phyloP scores from a whole-genome alignment of 2,113 vertebrate genomes.

The Amazona guildingii region DNA sequence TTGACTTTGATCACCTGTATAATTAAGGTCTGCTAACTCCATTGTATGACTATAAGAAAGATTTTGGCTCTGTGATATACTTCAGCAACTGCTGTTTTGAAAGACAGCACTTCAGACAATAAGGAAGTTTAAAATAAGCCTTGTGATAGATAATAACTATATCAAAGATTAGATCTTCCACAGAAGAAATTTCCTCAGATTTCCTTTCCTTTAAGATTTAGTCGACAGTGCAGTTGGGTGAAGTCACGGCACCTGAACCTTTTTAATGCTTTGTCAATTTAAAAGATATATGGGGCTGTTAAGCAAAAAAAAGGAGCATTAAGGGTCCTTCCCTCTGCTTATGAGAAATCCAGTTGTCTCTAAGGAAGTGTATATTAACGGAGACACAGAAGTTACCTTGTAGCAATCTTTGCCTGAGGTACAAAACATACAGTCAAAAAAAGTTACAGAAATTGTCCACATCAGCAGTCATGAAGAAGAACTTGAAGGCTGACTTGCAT shows the following conservation, averaged over 20 bases:
- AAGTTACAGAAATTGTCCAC: slow-evolving; percentile 33
- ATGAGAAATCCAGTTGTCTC: not conserved
- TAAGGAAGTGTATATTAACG: not conserved
- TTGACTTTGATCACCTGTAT: not conserved
- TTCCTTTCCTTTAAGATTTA: not conserved
- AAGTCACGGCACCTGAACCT: not conserved
- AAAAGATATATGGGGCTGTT: not conserved
- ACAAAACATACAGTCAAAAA: not conserved
- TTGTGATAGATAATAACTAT: not conserved
- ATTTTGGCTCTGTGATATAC: not conserved
- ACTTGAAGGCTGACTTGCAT: not conserved
- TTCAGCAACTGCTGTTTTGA: not conserved
- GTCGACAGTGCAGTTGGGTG: not conserved
- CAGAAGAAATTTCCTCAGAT: not conserved
- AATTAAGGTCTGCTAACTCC: not conserved
- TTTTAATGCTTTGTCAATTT: not conserved
- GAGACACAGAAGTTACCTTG: slow-evolving; percentile 22
- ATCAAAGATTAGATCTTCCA: not conserved
- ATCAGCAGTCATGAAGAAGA: slow-evolving; percentile 17
- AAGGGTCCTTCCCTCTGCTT: not conserved
- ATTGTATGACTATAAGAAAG: not conserved
- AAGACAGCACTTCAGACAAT: not conserved
- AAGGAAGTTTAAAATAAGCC: not conserved
- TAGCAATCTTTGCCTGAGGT: slow-evolving; percentile 17
- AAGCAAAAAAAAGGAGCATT: not conserved